Conservation (phyloP, 1,140 invertebrate species). For the Zelostemma sp. region DNA sequence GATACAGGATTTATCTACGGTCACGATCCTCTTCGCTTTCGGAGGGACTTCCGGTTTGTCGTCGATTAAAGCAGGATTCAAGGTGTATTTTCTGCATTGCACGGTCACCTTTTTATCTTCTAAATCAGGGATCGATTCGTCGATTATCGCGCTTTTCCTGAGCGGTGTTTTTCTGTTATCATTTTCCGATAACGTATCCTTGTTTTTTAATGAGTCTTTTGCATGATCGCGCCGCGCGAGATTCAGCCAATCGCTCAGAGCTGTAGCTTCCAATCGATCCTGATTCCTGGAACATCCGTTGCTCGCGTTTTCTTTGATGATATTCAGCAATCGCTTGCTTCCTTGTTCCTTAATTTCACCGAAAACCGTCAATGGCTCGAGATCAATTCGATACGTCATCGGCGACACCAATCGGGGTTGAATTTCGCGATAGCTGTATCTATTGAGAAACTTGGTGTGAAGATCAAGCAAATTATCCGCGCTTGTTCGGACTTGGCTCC, state of each 20-base stretch:
- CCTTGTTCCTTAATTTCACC: neutral
- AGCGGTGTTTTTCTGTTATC: slow-evolving; percentile 50
- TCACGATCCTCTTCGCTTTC: slow-evolving; percentile 51
- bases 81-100: slow-evolving; percentile 34
- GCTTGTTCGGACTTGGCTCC: slow-evolving; percentile 65
- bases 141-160: slow-evolving; percentile 60
- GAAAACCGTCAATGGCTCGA: slow-evolving; percentile 12
- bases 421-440: slow-evolving; percentile 71
- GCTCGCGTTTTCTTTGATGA: slow-evolving; percentile 69
- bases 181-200: neutral
- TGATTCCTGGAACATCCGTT: slow-evolving; percentile 23
- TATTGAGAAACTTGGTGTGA: slow-evolving; percentile 77
- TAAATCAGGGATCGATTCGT: slow-evolving; percentile 44
- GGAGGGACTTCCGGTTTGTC: slow-evolving; percentile 55
- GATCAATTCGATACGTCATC: slow-evolving; percentile 55
- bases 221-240: slow-evolving; percentile 61
- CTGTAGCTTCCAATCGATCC: slow-evolving; percentile 65
- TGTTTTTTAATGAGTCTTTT: slow-evolving; percentile 7
- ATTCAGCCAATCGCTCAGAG: slow-evolving; percentile 71
- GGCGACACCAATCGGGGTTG: slow-evolving; percentile 47
- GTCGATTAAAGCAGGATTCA: slow-evolving; percentile 64
- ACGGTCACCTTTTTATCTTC: slow-evolving; percentile 33
- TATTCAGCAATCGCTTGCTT: slow-evolving; percentile 69
- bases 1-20: slow-evolving; percentile 64
- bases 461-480: slow-evolving; percentile 76